These are phyloP conservation scores for Bactericera cockerelli DNA, from an alignment of 1,140 invertebrate genomes.

Conservation along the genomic window DNA sequence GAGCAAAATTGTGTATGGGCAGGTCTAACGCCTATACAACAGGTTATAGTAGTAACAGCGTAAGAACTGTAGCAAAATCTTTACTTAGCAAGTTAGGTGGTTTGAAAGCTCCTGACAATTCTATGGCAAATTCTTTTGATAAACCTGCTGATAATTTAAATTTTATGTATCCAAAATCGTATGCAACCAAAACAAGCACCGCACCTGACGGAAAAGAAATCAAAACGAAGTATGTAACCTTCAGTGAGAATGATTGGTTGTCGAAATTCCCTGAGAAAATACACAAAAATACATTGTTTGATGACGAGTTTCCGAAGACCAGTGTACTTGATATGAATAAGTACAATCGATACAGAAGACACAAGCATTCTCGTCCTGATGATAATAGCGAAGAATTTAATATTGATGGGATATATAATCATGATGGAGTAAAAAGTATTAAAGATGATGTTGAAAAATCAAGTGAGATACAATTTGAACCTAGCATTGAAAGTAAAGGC, in stretches of 20 bases:
- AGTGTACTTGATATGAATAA: neutral
- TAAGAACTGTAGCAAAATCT: neutral
- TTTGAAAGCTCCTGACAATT: no score
- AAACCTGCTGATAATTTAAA: neutral
- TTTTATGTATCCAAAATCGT: no score
- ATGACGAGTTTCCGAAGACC: neutral
- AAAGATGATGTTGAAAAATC: no score
- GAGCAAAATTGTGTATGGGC: neutral
- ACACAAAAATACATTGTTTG: slow-evolving; percentile 7
- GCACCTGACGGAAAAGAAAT: neutral
- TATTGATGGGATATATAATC: neutral
- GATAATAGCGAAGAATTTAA: neutral
- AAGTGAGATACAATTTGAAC: no score
- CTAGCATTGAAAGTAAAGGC: no score
- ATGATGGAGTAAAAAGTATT: neutral
- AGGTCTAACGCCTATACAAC: neutral
- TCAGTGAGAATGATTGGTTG: slow-evolving; percentile 3
- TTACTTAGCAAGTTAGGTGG: neutral
- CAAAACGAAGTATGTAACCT: neutral
- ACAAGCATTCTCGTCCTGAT: neutral
- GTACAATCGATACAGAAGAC: neutral
- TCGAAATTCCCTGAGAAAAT: slow-evolving; percentile 8
- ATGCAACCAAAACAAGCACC: neutral
- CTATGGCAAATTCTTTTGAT: neutral
- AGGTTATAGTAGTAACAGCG: neutral